Conservation (phyloP, 2,888 invertebrate genomes). For the Pyrochroa serraticornis region DNA sequence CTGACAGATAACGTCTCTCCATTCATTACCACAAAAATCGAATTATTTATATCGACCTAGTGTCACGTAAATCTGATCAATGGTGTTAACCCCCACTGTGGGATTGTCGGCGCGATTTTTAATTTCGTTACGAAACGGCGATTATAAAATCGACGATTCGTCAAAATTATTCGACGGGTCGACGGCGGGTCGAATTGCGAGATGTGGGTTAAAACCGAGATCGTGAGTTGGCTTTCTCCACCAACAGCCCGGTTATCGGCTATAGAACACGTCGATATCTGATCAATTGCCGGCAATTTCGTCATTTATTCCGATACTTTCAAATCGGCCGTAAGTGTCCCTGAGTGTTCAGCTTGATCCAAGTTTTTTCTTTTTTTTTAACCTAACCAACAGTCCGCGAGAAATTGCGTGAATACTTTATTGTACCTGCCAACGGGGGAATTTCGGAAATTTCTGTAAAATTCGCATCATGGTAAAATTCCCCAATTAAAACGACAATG, state of each 20-base stretch:
- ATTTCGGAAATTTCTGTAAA: conserved; percentile 19
- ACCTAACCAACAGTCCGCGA: background rate
- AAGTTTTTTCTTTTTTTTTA: background rate
- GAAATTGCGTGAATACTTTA: background rate
- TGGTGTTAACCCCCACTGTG: background rate
- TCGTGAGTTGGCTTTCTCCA: conserved; percentile 29
- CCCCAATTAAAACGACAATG: conserved; percentile 24
- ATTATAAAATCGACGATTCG: conserved; percentile 23
- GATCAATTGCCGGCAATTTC: conserved; percentile 38
- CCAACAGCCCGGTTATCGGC: conserved; percentile 23
- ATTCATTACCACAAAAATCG: conserved; percentile 27
- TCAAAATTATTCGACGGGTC: conserved; percentile 22
- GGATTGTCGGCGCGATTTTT: background rate
- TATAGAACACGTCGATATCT: conserved; percentile 34
- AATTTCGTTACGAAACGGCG: conserved; percentile 22
- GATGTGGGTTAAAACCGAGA: conserved; percentile 29
- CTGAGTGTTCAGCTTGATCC: conserved; percentile 1
- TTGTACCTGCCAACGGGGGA: conserved; percentile 11
- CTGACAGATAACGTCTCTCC: conserved; percentile 24
- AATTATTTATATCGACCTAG: background rate
- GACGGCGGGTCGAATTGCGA: conserved; percentile 22
- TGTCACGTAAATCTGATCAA: background rate
- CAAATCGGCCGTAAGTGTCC: conserved; percentile 24
- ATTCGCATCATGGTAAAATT: conserved; percentile 20
- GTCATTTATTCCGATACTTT: conserved; percentile 31